These are phyloP conservation scores for Synchiropus splendidus DNA, from an alignment of 2,113 vertebrate species.

Conservation along the genomic window DNA sequence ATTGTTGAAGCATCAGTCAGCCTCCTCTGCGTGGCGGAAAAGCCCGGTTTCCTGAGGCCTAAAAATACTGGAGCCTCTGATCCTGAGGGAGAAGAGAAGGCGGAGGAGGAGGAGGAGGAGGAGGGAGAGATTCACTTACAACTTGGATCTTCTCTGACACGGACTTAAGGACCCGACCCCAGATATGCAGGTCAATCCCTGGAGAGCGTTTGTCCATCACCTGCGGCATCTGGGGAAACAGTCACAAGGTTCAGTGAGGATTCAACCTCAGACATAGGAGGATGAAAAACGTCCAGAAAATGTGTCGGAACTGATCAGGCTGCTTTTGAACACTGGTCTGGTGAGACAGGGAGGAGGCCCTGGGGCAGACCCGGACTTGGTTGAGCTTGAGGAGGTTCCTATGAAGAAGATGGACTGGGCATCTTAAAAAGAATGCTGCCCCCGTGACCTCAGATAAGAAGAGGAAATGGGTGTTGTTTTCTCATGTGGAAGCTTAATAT, in stretches of 20 bases:
- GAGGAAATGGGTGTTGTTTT: too few species aligned
- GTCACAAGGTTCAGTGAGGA: conserved; percentile 3
- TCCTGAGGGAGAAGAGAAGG: conserved; percentile 14
- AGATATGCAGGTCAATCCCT: conserved; percentile 75
- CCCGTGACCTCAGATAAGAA: too few species aligned
- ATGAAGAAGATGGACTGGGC: too few species aligned
- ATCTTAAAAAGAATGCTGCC: too few species aligned
- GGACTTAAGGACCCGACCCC: conserved; percentile 72
- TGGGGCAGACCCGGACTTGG: too few species aligned
- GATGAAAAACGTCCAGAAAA: too few species aligned
- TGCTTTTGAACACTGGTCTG: too few species aligned
- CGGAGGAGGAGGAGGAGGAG: not conserved
- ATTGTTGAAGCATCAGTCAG: conserved; percentile 27
- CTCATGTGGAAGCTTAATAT: too few species aligned
- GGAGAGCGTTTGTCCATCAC: conserved; percentile 70
- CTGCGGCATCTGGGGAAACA: conserved; percentile 73
- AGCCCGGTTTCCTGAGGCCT: conserved; percentile 45
- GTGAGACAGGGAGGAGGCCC: too few species aligned
- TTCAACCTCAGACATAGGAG: too few species aligned
- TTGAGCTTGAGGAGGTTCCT: too few species aligned
- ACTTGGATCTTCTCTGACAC: conserved; percentile 71
- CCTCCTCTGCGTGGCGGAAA: conserved; percentile 32
- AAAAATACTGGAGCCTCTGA: conserved; percentile 46
- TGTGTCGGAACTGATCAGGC: too few species aligned
- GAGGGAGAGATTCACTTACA: conserved; percentile 56